phyloP scores from a whole-genome alignment of 1,140 invertebrate genomes.

The Nylanderia fulva region DNA sequence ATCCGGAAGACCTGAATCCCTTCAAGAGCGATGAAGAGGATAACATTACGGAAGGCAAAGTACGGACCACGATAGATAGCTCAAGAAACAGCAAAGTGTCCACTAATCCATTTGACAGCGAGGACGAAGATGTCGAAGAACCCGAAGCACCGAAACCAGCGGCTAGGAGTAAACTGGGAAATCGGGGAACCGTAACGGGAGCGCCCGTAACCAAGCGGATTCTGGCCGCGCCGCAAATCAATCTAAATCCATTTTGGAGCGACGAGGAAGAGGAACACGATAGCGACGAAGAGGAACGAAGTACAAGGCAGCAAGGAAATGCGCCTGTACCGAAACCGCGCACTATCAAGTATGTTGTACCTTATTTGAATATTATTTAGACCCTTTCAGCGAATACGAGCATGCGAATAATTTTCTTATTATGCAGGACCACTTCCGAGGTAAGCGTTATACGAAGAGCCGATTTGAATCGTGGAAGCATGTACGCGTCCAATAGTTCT shows the following conservation, averaged over 20 bases:
- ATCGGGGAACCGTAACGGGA: constrained; percentile 55
- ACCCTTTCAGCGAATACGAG: not conserved
- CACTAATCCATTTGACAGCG: constrained; percentile 91
- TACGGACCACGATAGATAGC: not conserved
- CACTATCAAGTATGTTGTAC: constrained; percentile 82
- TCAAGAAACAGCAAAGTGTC: constrained; percentile 70
- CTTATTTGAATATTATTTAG: not conserved
- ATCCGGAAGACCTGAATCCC: constrained; percentile 93
- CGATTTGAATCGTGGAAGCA: constrained; percentile 71
- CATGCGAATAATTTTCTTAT: not conserved
- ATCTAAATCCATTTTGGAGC: constrained; percentile 90
- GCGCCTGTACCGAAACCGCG: constrained; percentile 87
- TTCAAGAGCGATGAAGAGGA: constrained; percentile 90
- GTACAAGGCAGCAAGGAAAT: constrained; percentile 19
- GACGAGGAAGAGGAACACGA: constrained; percentile 88
- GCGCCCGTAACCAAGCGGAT: constrained; percentile 74
- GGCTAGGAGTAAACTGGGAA: constrained; percentile 74
- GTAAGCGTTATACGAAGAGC: constrained; percentile 63
- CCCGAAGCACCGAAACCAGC: constrained; percentile 70
- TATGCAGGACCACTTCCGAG: constrained; percentile 73
- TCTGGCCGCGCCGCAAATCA: constrained; percentile 84
- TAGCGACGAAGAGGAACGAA: constrained; percentile 76
- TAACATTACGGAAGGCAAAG: not conserved
- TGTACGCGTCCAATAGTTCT: constrained; percentile 81
- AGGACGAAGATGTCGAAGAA: constrained; percentile 85